These are phyloP conservation scores for Microchirus variegatus DNA, from an alignment of 2,797 vertebrate genomes.

Conservation along the genomic window DNA sequence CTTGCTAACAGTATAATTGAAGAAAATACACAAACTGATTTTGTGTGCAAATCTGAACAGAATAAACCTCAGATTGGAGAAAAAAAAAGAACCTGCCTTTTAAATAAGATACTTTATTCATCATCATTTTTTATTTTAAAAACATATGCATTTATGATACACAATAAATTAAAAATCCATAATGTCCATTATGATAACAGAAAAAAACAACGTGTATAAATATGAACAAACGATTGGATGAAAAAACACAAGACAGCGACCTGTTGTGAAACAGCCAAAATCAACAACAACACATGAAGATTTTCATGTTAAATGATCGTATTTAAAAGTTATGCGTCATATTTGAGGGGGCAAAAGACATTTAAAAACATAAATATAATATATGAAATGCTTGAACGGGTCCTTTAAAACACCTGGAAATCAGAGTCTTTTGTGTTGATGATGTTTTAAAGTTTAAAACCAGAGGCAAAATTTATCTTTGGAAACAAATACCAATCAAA, in stretches of 20 bases:
- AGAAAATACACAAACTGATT: no score
- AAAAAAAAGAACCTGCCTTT: neutral
- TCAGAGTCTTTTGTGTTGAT: neutral
- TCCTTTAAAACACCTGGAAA: neutral
- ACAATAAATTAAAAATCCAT: slow-evolving; percentile 75
- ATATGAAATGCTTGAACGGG: neutral
- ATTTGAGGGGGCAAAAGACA: neutral
- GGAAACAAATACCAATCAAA: slow-evolving; percentile 31
- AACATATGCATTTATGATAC: slow-evolving; percentile 74
- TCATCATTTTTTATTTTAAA: slow-evolving; percentile 74
- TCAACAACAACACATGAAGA: slow-evolving; percentile 8
- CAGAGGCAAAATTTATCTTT: slow-evolving; percentile 5
- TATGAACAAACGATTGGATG: slow-evolving; percentile 43
- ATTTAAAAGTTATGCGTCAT: neutral
- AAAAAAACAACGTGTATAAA: slow-evolving; percentile 40
- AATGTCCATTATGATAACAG: slow-evolving; percentile 55
- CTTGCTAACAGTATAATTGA: no score
- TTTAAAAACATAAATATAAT: slow-evolving; percentile 6
- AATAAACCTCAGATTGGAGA: neutral
- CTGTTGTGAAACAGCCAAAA: slow-evolving; percentile 28
- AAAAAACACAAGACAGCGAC: slow-evolving; percentile 41
- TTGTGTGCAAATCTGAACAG: no score
- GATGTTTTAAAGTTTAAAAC: slow-evolving; percentile 11
- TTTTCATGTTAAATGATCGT: neutral
- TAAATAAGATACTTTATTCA: slow-evolving; percentile 23